These are phyloP conservation scores for Galago senegalensis DNA, from an alignment of 2,797 vertebrate genomes.

Conservation along the genomic window DNA sequence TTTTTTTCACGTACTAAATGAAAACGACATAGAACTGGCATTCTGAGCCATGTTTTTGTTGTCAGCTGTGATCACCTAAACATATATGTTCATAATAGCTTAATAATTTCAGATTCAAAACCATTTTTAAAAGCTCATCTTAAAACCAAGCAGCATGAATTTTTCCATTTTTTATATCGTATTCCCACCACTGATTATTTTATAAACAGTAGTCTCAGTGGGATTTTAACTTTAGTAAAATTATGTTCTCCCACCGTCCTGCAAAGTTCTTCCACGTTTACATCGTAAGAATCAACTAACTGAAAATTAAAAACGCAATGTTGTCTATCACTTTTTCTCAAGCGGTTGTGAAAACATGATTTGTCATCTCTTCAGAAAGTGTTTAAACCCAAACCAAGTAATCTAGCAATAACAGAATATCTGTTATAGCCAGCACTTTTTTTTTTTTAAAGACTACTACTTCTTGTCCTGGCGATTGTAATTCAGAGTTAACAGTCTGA, in stretches of 20 bases:
- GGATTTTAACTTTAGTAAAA: constrained; percentile 64
- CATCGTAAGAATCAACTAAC: constrained; percentile 53
- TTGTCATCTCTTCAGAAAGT: constrained; percentile 65
- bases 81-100: constrained; percentile 65
- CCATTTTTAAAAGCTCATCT: constrained; percentile 55
- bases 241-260: constrained; percentile 54
- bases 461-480: background rate
- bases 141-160: constrained; percentile 35
- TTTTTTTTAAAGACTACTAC: background rate
- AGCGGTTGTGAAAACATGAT: constrained; percentile 58
- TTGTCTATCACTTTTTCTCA: constrained; percentile 50
- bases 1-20: background rate
- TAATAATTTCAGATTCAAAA: constrained; percentile 60
- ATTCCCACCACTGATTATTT: constrained; percentile 63
- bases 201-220: constrained; percentile 62
- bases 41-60: constrained; percentile 30
- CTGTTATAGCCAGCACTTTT: background rate
- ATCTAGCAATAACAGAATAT: constrained; percentile 55
- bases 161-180: constrained; percentile 40
- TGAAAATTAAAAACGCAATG: constrained; percentile 68
- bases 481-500: background rate
- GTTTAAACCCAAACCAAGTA: constrained; percentile 52
- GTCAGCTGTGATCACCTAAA: constrained; percentile 45
- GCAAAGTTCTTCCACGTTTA: constrained; percentile 62
- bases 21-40: constrained; percentile 1